Evolutionary conservation across 2,888 invertebrate genomes (phyloP).

Genomic region (Melitaea athalia): DNA sequence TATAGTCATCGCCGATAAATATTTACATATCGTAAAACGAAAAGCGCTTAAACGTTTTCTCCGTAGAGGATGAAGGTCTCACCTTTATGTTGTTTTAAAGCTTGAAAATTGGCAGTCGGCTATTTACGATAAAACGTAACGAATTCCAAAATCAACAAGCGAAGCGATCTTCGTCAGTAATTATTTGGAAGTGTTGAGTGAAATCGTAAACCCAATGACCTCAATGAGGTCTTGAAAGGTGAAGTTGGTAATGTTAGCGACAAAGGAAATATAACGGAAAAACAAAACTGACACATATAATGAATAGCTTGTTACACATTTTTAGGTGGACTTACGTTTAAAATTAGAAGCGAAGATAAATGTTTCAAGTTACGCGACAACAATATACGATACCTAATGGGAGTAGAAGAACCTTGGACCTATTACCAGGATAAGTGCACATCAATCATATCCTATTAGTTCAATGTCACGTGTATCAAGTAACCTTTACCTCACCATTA

Average conservation of each 20-base stretch:
- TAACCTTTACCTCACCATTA: constrained; percentile 53
- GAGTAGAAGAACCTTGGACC: constrained; percentile 61
- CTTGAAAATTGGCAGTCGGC: constrained; percentile 37
- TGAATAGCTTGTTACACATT: background rate
- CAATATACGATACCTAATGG: constrained; percentile 45
- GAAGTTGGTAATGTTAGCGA: constrained; percentile 41
- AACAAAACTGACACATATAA: constrained; percentile 21
- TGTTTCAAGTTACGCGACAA: constrained; percentile 30
- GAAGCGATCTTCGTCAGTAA: constrained; percentile 45
- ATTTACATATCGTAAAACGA: constrained; percentile 61
- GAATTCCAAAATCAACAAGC: constrained; percentile 64
- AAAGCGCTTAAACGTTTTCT: constrained; percentile 44
- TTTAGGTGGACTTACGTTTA: background rate
- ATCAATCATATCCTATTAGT: constrained; percentile 75
- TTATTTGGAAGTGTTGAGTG: constrained; percentile 62
- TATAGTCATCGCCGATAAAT: constrained; percentile 54
- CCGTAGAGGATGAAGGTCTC: constrained; percentile 47
- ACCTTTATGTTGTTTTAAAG: constrained; percentile 46
- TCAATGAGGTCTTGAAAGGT: constrained; percentile 53
- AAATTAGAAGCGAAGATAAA: constrained; percentile 8
- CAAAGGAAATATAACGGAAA: constrained; percentile 50
- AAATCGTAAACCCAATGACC: constrained; percentile 74
- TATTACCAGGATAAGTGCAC: constrained; percentile 59
- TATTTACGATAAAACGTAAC: constrained; percentile 47
- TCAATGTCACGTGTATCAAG: constrained; percentile 77